phyloP scores from a whole-genome alignment of 2,113 vertebrate species.

The Cyprinodon tularosa region DNA sequence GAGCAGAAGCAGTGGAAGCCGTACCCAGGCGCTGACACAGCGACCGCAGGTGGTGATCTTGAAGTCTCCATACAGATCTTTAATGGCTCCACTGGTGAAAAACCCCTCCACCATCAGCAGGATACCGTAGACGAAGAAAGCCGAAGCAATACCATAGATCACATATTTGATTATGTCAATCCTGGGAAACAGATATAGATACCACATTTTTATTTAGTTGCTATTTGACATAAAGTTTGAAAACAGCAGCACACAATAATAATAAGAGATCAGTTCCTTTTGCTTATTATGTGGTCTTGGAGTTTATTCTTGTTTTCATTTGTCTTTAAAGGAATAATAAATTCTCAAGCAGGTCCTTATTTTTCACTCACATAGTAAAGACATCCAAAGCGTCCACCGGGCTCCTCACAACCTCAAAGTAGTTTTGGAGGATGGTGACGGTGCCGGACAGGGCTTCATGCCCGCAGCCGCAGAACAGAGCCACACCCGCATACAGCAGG shows the following conservation, averaged over 20 bases:
- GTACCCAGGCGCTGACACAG: slow-evolving; percentile 98
- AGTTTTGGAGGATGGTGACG: slow-evolving; percentile 96
- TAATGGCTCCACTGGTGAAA: slow-evolving; percentile 98
- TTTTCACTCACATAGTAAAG: slow-evolving; percentile 92
- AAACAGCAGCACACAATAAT: neutral
- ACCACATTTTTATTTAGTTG: neutral
- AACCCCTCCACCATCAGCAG: slow-evolving; percentile 99
- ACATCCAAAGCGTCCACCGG: slow-evolving; percentile 92
- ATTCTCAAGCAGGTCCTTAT: neutral
- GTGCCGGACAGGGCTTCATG: slow-evolving; percentile 97
- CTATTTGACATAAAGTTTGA: neutral
- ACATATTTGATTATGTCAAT: slow-evolving; percentile 99
- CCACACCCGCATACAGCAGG: slow-evolving; percentile 95
- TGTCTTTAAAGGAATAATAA: fast-evolving
- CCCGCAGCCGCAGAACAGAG: slow-evolving; percentile 96
- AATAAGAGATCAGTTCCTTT: neutral
- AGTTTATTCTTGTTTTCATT: neutral
- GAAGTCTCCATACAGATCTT: slow-evolving; percentile 98
- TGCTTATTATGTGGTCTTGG: neutral
- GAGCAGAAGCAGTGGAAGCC: slow-evolving; percentile 35
- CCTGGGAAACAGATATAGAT: slow-evolving; percentile 74
- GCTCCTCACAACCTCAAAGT: slow-evolving; percentile 95
- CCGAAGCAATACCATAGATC: slow-evolving; percentile 97
- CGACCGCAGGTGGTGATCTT: slow-evolving; percentile 98
- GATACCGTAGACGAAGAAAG: slow-evolving; percentile 98